These are phyloP conservation scores for Agonum fuliginosum DNA, from an alignment of 2,888 invertebrate species.

Conservation along the genomic window DNA sequence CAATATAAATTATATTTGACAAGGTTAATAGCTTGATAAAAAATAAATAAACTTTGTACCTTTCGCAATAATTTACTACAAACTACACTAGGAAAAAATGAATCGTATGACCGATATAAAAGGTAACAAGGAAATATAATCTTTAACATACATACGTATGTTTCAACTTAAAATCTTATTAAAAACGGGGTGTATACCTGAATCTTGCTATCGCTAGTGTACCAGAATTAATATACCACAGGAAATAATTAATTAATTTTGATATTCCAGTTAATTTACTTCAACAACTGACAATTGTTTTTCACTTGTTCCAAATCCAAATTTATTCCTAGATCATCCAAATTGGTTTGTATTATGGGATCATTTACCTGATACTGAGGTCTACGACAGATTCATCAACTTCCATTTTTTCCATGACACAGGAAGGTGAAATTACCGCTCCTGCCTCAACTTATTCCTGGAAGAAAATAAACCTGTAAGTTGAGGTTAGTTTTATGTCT, in stretches of 20 bases:
- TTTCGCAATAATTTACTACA: conserved; percentile 36
- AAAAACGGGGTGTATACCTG: too few species aligned
- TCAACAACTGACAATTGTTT: too few species aligned
- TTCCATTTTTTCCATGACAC: conserved; percentile 84
- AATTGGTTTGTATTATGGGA: too few species aligned
- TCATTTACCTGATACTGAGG: conserved; percentile 85
- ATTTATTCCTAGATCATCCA: not conserved
- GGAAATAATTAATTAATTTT: not conserved
- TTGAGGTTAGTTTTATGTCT: conserved; percentile 8
- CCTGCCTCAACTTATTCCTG: conserved; percentile 42
- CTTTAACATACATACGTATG: not conserved
- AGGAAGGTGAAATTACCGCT: conserved; percentile 50
- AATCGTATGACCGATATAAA: not conserved
- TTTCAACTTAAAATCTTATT: too few species aligned
- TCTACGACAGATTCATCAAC: conserved; percentile 92
- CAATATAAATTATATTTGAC: conserved; percentile 47
- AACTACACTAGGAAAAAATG: not conserved
- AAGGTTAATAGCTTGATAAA: conserved; percentile 49
- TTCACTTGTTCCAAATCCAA: not conserved
- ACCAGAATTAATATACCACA: too few species aligned
- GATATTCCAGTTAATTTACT: not conserved
- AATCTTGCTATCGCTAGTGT: too few species aligned
- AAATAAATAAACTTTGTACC: conserved; percentile 54
- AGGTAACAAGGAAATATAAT: not conserved
- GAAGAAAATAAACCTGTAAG: conserved; percentile 35